Base-by-base conservation (phyloP, 2,797 vertebrate species). In the Hydrocynus forskahlii region DNA sequence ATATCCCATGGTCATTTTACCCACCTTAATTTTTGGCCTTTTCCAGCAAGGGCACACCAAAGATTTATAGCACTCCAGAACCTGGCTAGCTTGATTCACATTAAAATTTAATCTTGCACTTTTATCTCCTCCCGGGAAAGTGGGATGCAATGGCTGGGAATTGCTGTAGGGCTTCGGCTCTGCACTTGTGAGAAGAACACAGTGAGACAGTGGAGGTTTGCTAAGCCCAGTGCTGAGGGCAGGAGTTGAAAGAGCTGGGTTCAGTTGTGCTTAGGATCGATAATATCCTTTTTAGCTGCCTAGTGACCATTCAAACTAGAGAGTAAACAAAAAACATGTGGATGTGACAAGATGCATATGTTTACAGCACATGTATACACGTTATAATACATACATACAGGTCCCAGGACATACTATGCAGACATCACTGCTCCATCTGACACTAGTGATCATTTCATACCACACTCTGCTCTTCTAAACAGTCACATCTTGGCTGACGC, bases 61-160 rank as follows among this genome's bases (percentile, higher is more conserved):
- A 84, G 88, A 92, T 90, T 85, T 88, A 91, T 89, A 84, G 84
- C 82, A 83, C 69, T 68, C 78, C 83, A 83, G 78, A 84, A 83
- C 76, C 45, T 62, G 74, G 83, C 80, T 38, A 63, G 80, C 86
- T 86, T 81, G 83, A 68, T 81, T 85, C 86, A 50, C 86, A 89
- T 90, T 86, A 89, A 91, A 91, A 89, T 90, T 91, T 87, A 80
- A 91, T 89, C 80, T 71, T 78, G 79, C 50, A 70, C 87, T 88
- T 89, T 90, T 89, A 90, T 90, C 87, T 88, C 69, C 76, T 76
- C 75, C 69, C 82, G 62, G 64, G 83, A 84, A 78, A 60, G 77
- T 70, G 66, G 69, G 81, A 67, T 81, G 70, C 80, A 77, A 78
- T 57, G 69, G 25, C 40, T 79, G 59, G 80, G 80, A 81, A 83